phyloP scores from a whole-genome alignment of 2,113 vertebrate genomes.

The Xyliphius kryptos region DNA sequence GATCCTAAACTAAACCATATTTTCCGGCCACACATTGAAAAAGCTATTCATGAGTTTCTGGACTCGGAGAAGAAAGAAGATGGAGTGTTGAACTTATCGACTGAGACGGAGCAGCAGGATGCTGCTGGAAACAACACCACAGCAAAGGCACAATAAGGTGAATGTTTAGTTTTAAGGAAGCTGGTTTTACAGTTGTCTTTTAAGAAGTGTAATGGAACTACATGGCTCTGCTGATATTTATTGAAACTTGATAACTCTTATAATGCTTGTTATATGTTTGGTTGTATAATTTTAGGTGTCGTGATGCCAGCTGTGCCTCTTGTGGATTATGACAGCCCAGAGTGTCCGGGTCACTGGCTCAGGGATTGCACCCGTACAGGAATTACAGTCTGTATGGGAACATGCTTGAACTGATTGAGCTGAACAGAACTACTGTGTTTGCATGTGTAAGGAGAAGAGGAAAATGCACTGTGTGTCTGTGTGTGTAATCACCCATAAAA shows the following conservation, averaged over 20 bases:
- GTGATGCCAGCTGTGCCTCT: too few species aligned
- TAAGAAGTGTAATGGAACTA: too few species aligned
- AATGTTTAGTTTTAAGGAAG: neutral
- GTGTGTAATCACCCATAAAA: slow-evolving; percentile 7
- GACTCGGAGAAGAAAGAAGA: slow-evolving; percentile 83
- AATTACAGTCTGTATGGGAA: slow-evolving; percentile 9
- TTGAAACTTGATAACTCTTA: too few species aligned
- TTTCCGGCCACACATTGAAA: slow-evolving; percentile 94
- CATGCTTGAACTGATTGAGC: neutral
- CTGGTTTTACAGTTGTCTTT: too few species aligned
- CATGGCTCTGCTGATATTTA: too few species aligned
- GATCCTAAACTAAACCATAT: slow-evolving; percentile 97
- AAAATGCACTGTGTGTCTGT: neutral
- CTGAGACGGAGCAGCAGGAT: slow-evolving; percentile 79
- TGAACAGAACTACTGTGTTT: neutral
- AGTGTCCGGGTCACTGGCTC: neutral
- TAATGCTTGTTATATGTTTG: too few species aligned
- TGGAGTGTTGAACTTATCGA: slow-evolving; percentile 60
- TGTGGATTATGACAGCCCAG: neutral
- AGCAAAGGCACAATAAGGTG: slow-evolving; percentile 80
- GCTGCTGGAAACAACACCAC: slow-evolving; percentile 60
- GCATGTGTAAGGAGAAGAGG: neutral
- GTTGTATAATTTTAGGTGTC: too few species aligned
- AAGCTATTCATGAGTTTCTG: slow-evolving; percentile 90
- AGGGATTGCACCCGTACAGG: slow-evolving; percentile 7